Conservation (phyloP, 2,113 vertebrate genomes). For the Pipra filicauda region DNA sequence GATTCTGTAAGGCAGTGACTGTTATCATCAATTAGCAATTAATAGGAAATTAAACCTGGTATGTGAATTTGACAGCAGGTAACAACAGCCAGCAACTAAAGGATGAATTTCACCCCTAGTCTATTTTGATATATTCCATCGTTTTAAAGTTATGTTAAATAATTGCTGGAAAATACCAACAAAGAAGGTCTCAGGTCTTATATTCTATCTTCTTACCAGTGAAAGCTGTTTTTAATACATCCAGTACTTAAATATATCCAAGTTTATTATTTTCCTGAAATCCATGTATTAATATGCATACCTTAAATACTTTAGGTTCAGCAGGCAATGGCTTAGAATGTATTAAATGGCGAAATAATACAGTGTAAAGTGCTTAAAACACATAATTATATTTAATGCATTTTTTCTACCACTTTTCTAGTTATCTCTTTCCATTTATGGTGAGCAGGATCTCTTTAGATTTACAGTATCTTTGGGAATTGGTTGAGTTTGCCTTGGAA, state of each 20-base stretch:
- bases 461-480: not conserved
- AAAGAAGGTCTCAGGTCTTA: not conserved
- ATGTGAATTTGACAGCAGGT: not conserved
- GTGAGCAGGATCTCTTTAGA: not conserved
- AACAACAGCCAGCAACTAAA: not conserved
- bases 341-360: not conserved
- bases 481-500: not conserved
- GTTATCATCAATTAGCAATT: conserved; percentile 1
- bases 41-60: not conserved
- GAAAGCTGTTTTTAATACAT: not conserved
- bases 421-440: not conserved
- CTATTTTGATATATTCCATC: not conserved
- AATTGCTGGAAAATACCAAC: not conserved
- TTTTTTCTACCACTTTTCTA: not conserved
- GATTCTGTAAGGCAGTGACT: not conserved
- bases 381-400: not conserved
- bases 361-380: not conserved
- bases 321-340: not conserved
- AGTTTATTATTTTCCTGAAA: not conserved
- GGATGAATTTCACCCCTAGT: not conserved
- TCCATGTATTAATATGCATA: not conserved
- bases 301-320: not conserved
- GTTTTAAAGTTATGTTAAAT: not conserved
- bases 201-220: not conserved
- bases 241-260: not conserved